Percentiles rank a stretch among this genome's conserved stretches.
phyloP scores from a whole-genome alignment of 1,140 invertebrate species.

The Diorhabda sublineata region DNA sequence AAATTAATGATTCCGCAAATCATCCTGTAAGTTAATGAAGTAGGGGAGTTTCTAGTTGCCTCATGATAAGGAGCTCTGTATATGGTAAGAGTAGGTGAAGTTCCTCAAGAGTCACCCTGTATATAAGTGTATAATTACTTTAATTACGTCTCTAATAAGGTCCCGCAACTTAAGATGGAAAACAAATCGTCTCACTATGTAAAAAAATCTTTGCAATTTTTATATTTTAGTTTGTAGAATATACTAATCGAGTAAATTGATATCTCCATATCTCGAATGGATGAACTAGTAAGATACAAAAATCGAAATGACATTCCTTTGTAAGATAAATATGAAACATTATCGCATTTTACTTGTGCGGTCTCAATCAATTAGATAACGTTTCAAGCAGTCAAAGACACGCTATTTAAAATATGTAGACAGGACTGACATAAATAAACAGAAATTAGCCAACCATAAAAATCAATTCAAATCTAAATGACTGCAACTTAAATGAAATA shows the following conservation, averaged over 20 bases:
- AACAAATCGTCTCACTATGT: too few relatives aligned
- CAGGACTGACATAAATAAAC: constrained; percentile 11
- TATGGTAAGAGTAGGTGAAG: too few relatives aligned
- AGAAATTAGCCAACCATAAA: constrained; percentile 1
- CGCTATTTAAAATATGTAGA: constrained; percentile 6
- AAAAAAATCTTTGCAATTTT: not conserved
- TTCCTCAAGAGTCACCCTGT: too few relatives aligned
- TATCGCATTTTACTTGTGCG: constrained; percentile 10
- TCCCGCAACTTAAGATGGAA: too few relatives aligned
- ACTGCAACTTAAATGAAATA: not conserved
- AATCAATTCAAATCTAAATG: not conserved
- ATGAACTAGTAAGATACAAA: constrained; percentile 1
- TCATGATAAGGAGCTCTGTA: too few relatives aligned
- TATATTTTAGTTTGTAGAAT: not conserved
- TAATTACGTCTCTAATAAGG: too few relatives aligned
- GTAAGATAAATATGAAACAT: constrained; percentile 8
- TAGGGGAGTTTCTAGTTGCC: too few relatives aligned
- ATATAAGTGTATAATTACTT: too few relatives aligned
- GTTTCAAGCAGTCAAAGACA: constrained; percentile 1
- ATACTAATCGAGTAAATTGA: constrained; percentile 8
- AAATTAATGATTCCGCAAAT: too few relatives aligned
- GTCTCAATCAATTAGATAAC: constrained; percentile 14
- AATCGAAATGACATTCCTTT: constrained; percentile 15
- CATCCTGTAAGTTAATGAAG: too few relatives aligned
- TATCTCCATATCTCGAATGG: constrained; percentile 4